Percentiles rank a stretch among this genome's conserved stretches.
Evolutionary conservation across 2,797 vertebrate species (phyloP).

Genomic region (Lepus townsendii): DNA sequence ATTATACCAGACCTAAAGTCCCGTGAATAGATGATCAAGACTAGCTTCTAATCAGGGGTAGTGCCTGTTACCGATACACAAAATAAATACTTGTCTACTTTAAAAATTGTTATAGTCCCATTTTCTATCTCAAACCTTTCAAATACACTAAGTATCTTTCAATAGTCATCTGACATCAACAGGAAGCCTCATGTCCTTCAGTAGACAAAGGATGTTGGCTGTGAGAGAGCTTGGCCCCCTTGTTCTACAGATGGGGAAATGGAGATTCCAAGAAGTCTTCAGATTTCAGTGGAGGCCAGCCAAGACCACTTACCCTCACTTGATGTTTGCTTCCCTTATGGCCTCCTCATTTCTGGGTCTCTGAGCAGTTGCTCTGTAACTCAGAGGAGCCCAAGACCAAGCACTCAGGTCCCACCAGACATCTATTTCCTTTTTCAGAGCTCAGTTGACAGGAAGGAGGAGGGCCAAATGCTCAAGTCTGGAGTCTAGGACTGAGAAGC

Average conservation of each 20-base stretch:
- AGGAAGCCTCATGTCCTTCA: background rate
- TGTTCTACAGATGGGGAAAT: background rate
- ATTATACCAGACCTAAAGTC: background rate
- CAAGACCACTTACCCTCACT: background rate
- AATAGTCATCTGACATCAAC: background rate
- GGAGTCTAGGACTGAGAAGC: background rate
- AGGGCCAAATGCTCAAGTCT: background rate
- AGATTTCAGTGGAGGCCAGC: background rate
- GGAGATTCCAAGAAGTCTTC: background rate
- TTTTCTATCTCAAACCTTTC: slow-evolving; percentile 13
- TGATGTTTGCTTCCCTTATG: no score
- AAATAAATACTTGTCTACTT: background rate
- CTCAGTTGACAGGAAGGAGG: background rate
- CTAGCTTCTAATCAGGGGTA: background rate
- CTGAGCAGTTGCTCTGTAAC: background rate
- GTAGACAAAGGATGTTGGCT: background rate
- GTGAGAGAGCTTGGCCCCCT: background rate
- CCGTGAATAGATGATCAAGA: background rate
- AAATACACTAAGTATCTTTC: background rate
- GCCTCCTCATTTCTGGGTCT: background rate
- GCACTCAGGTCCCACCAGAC: background rate
- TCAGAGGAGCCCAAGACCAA: background rate
- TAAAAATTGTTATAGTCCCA: background rate
- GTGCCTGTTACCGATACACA: background rate
- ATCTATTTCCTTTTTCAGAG: background rate